Evolutionary conservation across 2,113 vertebrate species (phyloP), one percentile per base, ranked within the genome.

Genomic region (Ancistrus triradiatus): DNA sequence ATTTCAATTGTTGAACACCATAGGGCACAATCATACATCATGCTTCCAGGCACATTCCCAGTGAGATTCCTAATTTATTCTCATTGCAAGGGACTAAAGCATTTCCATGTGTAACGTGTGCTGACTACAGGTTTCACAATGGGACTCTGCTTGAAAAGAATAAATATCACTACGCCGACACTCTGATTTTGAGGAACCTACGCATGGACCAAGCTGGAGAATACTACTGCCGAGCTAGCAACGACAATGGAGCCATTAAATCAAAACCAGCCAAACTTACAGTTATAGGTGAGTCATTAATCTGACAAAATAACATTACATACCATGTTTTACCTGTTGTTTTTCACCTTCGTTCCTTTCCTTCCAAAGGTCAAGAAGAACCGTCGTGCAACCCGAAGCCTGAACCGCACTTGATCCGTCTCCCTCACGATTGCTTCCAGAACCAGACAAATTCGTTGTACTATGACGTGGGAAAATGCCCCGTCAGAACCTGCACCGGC

Each of bases 341-440:
- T 14, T 46, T 9, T 48, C 1, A 37, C 33, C 47, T 50, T 74
- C 38, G 3, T 69, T 84, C 33, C 33, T 49, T 50, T 74, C 38
- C 3, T 69, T 84, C 33, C 68, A 74, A 84, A 99, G 96, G 82
- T 50, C 75, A 70, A 57, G 49, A 85, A 52, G 88, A 89, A 58
- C 71, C 80, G 65, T 81, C 93, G 10, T 99, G 95, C 69, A 78
- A 90, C 48, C 87, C 92, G 3, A 80, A 43, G 0, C 95, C 96
- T 6, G 87, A 93, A 73, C 86, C 86, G 58, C 85, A 95, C 73
- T 86, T 92, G 61, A 95, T 95, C 55, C 87, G 68, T 38, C 90
- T 99, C 66, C 96, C 96, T 44, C 88, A 92, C 0, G 96, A 99
- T 73, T 99, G 96, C 78, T 89, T 91, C 77, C 96, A 99, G 85